These are phyloP conservation scores for Thaumatotibia leucotreta DNA, from an alignment of 1,140 invertebrate species.

Conservation along the genomic window DNA sequence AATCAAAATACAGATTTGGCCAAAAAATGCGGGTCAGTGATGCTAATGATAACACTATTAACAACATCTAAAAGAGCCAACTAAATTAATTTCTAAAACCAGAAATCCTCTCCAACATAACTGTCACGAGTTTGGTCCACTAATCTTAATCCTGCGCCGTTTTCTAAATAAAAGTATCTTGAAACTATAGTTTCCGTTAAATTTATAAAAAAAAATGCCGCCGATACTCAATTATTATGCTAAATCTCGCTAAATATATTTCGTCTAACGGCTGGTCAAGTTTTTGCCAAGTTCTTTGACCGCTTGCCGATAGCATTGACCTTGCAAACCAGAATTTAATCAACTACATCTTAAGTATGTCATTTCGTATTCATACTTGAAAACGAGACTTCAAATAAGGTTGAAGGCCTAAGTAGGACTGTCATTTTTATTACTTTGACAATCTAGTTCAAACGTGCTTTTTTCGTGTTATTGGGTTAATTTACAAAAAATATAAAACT, in stretches of 20 bases:
- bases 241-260: not conserved
- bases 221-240: not conserved
- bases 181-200: not conserved
- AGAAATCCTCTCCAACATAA: no score
- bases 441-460: not conserved
- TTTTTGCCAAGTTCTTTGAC: not conserved
- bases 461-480: not conserved
- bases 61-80: no score
- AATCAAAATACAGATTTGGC: no score
- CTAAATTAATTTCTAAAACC: no score
- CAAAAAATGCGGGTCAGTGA: no score
- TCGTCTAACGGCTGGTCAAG: not conserved
- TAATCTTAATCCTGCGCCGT: not conserved
- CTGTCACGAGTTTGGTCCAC: no score
- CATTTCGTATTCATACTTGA: not conserved
- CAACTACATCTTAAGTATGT: not conserved
- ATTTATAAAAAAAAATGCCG: not conserved
- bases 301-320: not conserved
- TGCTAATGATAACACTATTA: no score
- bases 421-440: not conserved
- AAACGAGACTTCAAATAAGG: not conserved
- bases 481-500: not conserved
- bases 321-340: not conserved
- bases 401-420: not conserved
- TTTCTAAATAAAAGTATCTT: not conserved